Evolutionary conservation across 2,797 vertebrate genomes (phyloP), one percentile per base, ranked within the genome.

Genomic region (Acipenser ruthenus): DNA sequence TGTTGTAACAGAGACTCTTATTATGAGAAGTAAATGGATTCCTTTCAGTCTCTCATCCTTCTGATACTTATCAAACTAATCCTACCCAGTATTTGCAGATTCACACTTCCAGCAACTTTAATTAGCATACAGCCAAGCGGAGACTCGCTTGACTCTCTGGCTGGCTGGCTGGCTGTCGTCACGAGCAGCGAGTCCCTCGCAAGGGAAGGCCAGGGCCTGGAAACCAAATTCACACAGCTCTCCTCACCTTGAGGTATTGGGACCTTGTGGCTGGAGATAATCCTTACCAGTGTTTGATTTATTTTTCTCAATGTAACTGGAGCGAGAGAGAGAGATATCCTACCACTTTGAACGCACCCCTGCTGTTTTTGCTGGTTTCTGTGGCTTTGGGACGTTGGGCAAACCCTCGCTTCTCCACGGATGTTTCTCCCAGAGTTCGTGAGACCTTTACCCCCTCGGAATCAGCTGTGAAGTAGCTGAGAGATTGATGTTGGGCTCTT

Each of bases 11-110:
- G 76, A 86, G 64, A 61, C 87, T 87, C 79, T 83, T 87, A 87
- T 90, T 89, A 89, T 89, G 89, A 86, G 82, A 87, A 89, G 89
- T 85, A 89, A 89, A 89, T 88, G 84, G 87, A 83, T 87, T 86
- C 82, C 84, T 88, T 88, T 87, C 83, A 88, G 82, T 85, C 77
- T 81, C 85, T 86, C 84, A 83, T 90, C 83, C 82, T 87, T 74
- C 82, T 86, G 88, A 89, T 91, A 84, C 85, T 89, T 89, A 91
- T 89, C 87, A 78, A 80, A 70, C 78, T 89, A 90, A 90, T 91
- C 88, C 89, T 80, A 82, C 83, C 84, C 85, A 85, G 78, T 82
- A 83, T 87, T 71, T 64, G 84, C 77, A 85, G 78, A 86, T 85
- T 87, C 83, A 72, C 79, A 86, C 87, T 88, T 81, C 82, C 81